Evolutionary conservation across 2,888 invertebrate species (phyloP).

Genomic region (Drosophila subsilvestris): DNA sequence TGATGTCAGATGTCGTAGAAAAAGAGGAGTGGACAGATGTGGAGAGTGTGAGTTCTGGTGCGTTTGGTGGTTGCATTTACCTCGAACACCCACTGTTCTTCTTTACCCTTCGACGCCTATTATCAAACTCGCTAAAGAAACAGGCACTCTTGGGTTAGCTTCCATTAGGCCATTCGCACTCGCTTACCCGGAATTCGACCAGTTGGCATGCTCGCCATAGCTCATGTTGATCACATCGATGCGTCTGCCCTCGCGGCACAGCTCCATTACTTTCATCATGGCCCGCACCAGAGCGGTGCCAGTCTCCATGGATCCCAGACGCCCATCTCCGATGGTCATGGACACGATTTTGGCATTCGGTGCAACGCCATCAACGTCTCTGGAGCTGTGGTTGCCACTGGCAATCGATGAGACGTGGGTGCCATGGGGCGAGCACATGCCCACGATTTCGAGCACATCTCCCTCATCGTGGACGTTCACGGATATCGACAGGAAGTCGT

Average conservation of each 20-base stretch:
- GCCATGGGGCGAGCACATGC: conserved; percentile 97
- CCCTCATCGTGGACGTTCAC: conserved; percentile 97
- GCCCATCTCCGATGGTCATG: conserved; percentile 95
- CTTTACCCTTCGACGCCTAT: conserved; percentile 73
- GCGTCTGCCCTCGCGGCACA: conserved; percentile 86
- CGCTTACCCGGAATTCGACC: conserved; percentile 93
- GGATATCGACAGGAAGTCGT: conserved; percentile 93
- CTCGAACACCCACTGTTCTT: conserved; percentile 57
- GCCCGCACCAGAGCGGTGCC: conserved; percentile 96
- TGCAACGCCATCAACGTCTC: conserved; percentile 96
- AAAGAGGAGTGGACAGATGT: conserved; percentile 11
- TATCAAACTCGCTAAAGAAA: conserved; percentile 48
- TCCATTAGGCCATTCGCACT: not conserved
- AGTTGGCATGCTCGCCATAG: conserved; percentile 97
- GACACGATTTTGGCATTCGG: conserved; percentile 98
- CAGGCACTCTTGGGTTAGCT: conserved; percentile 16
- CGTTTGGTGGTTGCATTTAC: conserved; percentile 57
- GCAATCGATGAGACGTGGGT: conserved; percentile 99
- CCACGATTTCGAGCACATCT: conserved; percentile 95
- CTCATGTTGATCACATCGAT: conserved; percentile 98
- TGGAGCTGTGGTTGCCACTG: conserved; percentile 92
- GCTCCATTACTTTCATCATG: conserved; percentile 93
- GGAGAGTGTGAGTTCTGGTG: conserved; percentile 7
- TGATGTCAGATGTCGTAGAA: conserved; percentile 29
- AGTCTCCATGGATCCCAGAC: conserved; percentile 98